Evolutionary conservation across 2,797 vertebrate genomes (phyloP).

Genomic region (Ctenopoma kingsleyae): DNA sequence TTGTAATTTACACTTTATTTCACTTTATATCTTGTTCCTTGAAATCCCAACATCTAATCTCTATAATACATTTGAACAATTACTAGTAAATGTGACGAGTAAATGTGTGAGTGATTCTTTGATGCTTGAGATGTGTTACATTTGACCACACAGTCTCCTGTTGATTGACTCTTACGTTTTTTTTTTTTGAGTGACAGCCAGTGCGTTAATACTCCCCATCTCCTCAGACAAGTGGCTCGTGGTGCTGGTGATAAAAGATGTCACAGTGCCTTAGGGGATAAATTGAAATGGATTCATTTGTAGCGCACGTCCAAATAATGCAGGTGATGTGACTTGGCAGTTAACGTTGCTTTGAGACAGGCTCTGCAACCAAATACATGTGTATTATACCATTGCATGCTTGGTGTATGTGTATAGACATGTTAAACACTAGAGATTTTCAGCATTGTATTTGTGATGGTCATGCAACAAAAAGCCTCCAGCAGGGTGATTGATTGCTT

Average conservation of each 20-base stretch:
- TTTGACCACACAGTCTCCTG: conserved; percentile 32
- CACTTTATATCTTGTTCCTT: too few relatives aligned
- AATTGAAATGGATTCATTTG: conserved; percentile 61
- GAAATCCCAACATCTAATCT: too few relatives aligned
- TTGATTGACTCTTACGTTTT: conserved; percentile 60
- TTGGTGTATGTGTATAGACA: background rate
- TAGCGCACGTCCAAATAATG: conserved; percentile 32
- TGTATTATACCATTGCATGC: background rate
- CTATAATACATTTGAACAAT: too few relatives aligned
- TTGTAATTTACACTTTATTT: too few relatives aligned
- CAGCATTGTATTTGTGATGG: background rate
- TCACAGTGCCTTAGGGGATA: conserved; percentile 44
- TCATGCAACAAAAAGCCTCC: conserved; percentile 6
- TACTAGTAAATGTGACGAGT: too few relatives aligned
- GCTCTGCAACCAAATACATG: background rate
- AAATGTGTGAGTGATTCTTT: too few relatives aligned
- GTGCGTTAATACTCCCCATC: conserved; percentile 40
- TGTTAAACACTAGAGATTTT: conserved; percentile 10
- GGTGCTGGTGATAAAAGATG: conserved; percentile 44
- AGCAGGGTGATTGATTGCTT: conserved; percentile 25
- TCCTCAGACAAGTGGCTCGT: conserved; percentile 50
- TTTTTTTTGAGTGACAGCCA: conserved; percentile 50
- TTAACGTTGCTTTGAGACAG: conserved; percentile 24
- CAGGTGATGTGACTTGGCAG: conserved; percentile 36
- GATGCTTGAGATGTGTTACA: background rate